Evolutionary conservation across 2,797 vertebrate genomes (phyloP).

Genomic region (Karalla daura): DNA sequence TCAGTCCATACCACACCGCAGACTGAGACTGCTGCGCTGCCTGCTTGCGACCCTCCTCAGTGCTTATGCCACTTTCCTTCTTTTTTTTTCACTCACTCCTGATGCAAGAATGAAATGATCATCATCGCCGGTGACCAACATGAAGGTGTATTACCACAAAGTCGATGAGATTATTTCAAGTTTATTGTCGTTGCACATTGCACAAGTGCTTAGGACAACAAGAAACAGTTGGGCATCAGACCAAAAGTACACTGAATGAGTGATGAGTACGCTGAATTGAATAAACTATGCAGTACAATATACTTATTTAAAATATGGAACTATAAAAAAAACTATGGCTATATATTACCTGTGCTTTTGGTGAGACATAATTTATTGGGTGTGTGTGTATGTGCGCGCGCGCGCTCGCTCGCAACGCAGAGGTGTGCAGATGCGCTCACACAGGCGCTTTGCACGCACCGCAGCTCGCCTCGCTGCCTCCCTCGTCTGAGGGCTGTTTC

Average conservation of each 20-base stretch:
- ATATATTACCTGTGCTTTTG: not conserved
- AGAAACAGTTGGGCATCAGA: no score
- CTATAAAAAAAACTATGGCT: no score
- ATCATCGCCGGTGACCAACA: not conserved
- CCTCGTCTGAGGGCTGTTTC: slow-evolving; percentile 41
- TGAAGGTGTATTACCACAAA: no score
- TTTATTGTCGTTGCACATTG: no score
- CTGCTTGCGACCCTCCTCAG: not conserved
- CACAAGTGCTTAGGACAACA: no score
- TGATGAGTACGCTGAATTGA: no score
- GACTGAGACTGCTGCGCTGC: not conserved
- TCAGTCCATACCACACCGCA: slow-evolving; percentile 1
- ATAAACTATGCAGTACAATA: no score
- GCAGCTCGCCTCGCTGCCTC: slow-evolving; percentile 23
- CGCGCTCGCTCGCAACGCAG: slow-evolving; percentile 27
- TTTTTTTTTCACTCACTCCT: not conserved
- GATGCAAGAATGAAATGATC: not conserved
- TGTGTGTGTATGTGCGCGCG: slow-evolving; percentile 22
- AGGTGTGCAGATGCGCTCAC: slow-evolving; percentile 27
- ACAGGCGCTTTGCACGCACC: slow-evolving; percentile 37
- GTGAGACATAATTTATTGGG: not conserved
- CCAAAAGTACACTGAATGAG: no score
- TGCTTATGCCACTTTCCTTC: not conserved
- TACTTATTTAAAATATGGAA: no score
- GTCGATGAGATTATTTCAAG: no score